Base-by-base conservation (phyloP, 1,140 invertebrate genomes). In the Orchesella cincta region DNA sequence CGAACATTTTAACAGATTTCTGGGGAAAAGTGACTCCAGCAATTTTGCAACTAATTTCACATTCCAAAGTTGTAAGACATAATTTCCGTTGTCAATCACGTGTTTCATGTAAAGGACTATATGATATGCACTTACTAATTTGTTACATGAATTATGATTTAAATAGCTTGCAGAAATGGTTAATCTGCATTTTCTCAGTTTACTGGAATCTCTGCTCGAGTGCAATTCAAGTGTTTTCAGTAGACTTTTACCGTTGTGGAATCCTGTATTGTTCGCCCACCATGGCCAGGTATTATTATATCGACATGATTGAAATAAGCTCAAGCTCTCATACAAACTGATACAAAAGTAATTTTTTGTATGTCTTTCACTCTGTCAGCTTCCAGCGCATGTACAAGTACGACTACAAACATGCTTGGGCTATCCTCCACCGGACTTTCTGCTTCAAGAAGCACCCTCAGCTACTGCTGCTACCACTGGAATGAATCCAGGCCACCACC, bases 11-110 rank as follows among this genome's bases (percentile, higher is more conserved):
- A n/a, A 91, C 98, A 81, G 97, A 99, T 86, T 99, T 99, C 88
- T 99, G 98, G 98, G 93, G 93, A 3, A 96, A 98, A 87, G 93
- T 99, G 0, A 98, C 97, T 26, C 97, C 96, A 0, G 94, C 93
- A 74, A 92, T 99, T 78, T 86, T 99, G 36, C 95, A 98, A 85
- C 87, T 99, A 31, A 90, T 99, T 12, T 93, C 94, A 20, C 93
- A 96, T 84, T 97, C 95, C 8, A 97, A 96, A 91, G 90, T 94
- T 81, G 94, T 97, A 85, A 89, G 90, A n/a, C 86, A 76, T 51
- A 52, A 34, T 46, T 23, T 67, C 12, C 18, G 26, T 28, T n/a
- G 12, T 20, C 62, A n/a, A n/a, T n/a, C n/a, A n/a, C n/a, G n/a
- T n/a, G n/a, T n/a, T 73, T 14, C 31, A 36, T 29, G n/a, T 71